Base-by-base conservation (phyloP, 2,888 invertebrate genomes). In the Pandemis heparana region DNA sequence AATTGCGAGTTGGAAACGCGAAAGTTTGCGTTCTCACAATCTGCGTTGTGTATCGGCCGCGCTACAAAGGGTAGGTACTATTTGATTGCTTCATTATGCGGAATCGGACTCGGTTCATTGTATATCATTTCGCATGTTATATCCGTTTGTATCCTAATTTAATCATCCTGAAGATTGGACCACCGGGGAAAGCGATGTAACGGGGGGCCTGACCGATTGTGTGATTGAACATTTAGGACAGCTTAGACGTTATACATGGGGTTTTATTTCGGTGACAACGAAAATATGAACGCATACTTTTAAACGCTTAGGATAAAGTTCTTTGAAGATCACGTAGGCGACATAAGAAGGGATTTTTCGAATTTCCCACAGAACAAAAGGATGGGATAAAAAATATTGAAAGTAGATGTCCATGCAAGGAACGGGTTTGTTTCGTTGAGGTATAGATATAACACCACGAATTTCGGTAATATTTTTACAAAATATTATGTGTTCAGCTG, bases 11-110 rank as follows among this genome's bases (percentile, higher is more conserved):
- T 39, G 59, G 62, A 72, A 76, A 83, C 83, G 82, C 74, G 75
- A 74, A 82, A 76, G 83, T 87, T 80, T 78, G 75, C 82, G 83
- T 87, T 84, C 71, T 67, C 75, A 76, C 63, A 70, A 71, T 74
- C 78, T 77, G 77, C 78, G 77, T 76, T 62, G 77, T 78, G 81
- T 83, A 86, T 83, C 83, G 79, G 81, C 77, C 76, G 81, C 80
- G 82, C 80, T 87, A 89, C 89, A 90, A 90, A 90, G 90, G 86
- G 83, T 78, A 75, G 72, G 74, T 86, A 89, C 89, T 90, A 91
- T 92, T 91, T 91, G 92, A 94, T 94, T 93, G 93, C 89, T 92
- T 94, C 91, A 93, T 93, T 94, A 94, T 94, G 88, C 93, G 84
- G 82, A 87, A 88, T 87, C 86, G 88, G 89, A 85, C 85, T 87